Percentiles rank a stretch among this genome's conserved stretches.
Conservation (phyloP, 2,797 vertebrate genomes). For the Glossophaga mutica region DNA sequence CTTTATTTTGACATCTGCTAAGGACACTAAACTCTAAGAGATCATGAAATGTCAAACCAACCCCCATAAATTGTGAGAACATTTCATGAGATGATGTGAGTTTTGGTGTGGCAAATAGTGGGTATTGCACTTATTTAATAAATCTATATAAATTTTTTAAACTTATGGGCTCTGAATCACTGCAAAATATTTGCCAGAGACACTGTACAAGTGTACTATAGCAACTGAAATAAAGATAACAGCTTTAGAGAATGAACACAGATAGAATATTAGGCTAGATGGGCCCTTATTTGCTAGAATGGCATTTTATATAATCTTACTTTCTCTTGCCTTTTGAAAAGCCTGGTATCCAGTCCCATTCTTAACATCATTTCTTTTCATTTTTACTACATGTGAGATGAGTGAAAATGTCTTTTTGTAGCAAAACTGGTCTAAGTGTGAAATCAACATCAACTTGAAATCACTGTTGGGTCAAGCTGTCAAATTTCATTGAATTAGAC, state of each 20-base stretch:
- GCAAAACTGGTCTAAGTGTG: conserved; percentile 41
- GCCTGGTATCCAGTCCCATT: not conserved
- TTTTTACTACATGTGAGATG: not conserved
- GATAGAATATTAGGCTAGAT: not conserved
- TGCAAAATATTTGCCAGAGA: conserved; percentile 33
- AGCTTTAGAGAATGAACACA: conserved; percentile 22
- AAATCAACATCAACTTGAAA: conserved; percentile 44
- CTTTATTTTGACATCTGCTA: conserved; percentile 55
- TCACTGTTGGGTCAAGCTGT: conserved; percentile 28
- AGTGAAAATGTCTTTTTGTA: conserved; percentile 26
- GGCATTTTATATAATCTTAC: conserved; percentile 9
- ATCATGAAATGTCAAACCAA: conserved; percentile 33
- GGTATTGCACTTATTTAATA: conserved; percentile 39
- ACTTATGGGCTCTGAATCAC: conserved; percentile 3
- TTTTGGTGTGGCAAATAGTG: not conserved
- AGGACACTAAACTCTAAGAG: conserved; percentile 18
- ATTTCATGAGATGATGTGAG: not conserved
- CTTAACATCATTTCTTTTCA: conserved; percentile 33
- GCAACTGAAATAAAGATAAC: not conserved
- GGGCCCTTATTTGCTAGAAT: not conserved
- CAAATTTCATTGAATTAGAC: conserved; percentile 49
- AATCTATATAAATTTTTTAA: not conserved
- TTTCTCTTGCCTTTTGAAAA: conserved; percentile 42
- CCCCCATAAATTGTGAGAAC: conserved; percentile 21
- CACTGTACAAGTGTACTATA: not conserved